Evolutionary conservation across 2,888 invertebrate genomes (phyloP).

Genomic region (Dendrolimus pini): DNA sequence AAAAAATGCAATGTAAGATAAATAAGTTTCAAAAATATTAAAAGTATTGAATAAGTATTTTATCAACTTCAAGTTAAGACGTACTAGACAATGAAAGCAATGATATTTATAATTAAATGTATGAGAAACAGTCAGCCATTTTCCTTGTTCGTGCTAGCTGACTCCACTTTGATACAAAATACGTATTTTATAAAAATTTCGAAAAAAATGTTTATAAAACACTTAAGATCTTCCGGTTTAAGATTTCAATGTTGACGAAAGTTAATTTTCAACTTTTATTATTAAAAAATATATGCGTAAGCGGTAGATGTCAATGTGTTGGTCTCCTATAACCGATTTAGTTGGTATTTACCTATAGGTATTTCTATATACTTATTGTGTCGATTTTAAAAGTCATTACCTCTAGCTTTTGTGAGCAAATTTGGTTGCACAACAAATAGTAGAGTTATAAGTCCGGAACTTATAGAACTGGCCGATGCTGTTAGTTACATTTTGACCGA

Average conservation of each 20-base stretch:
- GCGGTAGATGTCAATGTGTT: slow-evolving; percentile 71
- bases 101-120: slow-evolving; percentile 67
- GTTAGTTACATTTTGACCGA: slow-evolving; percentile 4
- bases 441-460: slow-evolving; percentile 52
- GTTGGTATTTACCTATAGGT: slow-evolving; percentile 61
- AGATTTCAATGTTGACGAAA: slow-evolving; percentile 50
- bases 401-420: slow-evolving; percentile 72
- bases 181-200: slow-evolving; percentile 68
- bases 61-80: slow-evolving; percentile 65
- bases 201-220: slow-evolving; percentile 53
- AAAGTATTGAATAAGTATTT: slow-evolving; percentile 73
- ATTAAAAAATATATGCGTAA: slow-evolving; percentile 55
- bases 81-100: slow-evolving; percentile 69
- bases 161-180: slow-evolving; percentile 71
- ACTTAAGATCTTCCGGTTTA: slow-evolving; percentile 69
- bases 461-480: slow-evolving; percentile 33
- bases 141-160: slow-evolving; percentile 64
- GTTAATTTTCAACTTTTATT: slow-evolving; percentile 70
- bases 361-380: slow-evolving; percentile 73
- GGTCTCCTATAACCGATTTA: slow-evolving; percentile 67
- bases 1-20: slow-evolving; percentile 70
- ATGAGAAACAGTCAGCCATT: slow-evolving; percentile 58
- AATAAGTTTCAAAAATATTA: slow-evolving; percentile 63
- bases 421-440: slow-evolving; percentile 70
- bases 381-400: slow-evolving; percentile 67